phyloP scores from a whole-genome alignment of 1,140 invertebrate genomes.

The Dreissena rostriformis region DNA sequence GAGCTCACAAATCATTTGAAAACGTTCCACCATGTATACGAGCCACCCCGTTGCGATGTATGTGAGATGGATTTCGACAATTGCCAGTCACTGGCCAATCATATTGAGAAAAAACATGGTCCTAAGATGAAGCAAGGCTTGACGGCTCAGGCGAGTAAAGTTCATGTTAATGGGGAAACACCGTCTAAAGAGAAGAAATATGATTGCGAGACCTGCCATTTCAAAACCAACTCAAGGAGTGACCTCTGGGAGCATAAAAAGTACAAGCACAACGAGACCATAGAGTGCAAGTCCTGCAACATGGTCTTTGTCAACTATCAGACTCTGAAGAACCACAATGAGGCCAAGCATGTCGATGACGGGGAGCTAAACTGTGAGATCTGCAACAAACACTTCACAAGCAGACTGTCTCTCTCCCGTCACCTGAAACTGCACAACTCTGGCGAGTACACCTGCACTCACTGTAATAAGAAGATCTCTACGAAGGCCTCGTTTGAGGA shows the following conservation, averaged over 20 bases:
- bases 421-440: constrained; percentile 54
- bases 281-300: constrained; percentile 39
- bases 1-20: constrained; percentile 42
- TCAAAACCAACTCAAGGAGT: constrained; percentile 17
- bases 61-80: constrained; percentile 58
- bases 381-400: constrained; percentile 47
- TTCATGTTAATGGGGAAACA: constrained; percentile 32
- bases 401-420: constrained; percentile 30
- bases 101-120: constrained; percentile 60
- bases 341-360: constrained; percentile 33
- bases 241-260: constrained; percentile 51
- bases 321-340: constrained; percentile 45
- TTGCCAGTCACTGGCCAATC: constrained; percentile 29
- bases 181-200: constrained; percentile 15
- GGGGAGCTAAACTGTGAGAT: constrained; percentile 11
- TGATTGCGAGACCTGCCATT: constrained; percentile 40
- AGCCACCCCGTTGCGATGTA: constrained; percentile 57
- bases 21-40: constrained; percentile 29
- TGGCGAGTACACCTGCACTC: constrained; percentile 11
- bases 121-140: constrained; percentile 48
- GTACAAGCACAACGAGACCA: constrained; percentile 26
- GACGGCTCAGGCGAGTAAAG: constrained; percentile 42
- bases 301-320: constrained; percentile 42
- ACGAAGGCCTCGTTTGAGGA: constrained; percentile 46
- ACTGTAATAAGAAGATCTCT: constrained; percentile 43